Percentiles rank a stretch among this genome's conserved stretches.
Conservation (phyloP, 2,113 vertebrate species). For the Chamaetylas fuelleborni region DNA sequence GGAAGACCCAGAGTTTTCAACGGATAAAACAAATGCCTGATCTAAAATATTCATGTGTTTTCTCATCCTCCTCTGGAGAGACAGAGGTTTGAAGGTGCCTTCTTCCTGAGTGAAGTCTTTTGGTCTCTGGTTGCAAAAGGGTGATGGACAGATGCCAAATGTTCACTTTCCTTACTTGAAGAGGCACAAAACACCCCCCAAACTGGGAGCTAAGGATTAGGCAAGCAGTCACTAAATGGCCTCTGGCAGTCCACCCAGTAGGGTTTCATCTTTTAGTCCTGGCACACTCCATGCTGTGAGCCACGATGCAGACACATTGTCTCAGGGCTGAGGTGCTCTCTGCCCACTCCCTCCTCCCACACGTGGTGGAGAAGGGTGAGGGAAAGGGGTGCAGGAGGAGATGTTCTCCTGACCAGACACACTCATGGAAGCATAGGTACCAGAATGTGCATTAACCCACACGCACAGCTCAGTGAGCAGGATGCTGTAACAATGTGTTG, state of each 20-base stretch:
- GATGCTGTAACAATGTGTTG: neutral
- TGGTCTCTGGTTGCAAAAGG: accelerated
- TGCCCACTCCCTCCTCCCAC: neutral
- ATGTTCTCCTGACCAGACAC: neutral
- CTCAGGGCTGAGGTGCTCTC: neutral
- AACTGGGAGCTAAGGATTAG: neutral
- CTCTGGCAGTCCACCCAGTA: neutral
- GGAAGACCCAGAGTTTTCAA: neutral
- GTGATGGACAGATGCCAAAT: neutral
- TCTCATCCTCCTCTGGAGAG: neutral
- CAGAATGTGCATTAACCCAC: accelerated
- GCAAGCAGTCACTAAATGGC: neutral
- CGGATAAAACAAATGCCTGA: neutral
- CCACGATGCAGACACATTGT: accelerated
- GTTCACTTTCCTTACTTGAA: accelerated
- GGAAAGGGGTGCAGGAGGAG: neutral
- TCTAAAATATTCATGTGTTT: neutral
- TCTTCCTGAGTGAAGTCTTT: neutral
- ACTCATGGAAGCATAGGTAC: accelerated
- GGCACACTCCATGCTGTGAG: accelerated
- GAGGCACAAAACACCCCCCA: neutral
- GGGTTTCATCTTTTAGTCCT: neutral
- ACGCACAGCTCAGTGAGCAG: accelerated
- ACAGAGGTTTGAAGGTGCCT: neutral
- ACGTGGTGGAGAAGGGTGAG: neutral